phyloP scores from a whole-genome alignment of 2,113 vertebrate species.

The Naja naja region DNA sequence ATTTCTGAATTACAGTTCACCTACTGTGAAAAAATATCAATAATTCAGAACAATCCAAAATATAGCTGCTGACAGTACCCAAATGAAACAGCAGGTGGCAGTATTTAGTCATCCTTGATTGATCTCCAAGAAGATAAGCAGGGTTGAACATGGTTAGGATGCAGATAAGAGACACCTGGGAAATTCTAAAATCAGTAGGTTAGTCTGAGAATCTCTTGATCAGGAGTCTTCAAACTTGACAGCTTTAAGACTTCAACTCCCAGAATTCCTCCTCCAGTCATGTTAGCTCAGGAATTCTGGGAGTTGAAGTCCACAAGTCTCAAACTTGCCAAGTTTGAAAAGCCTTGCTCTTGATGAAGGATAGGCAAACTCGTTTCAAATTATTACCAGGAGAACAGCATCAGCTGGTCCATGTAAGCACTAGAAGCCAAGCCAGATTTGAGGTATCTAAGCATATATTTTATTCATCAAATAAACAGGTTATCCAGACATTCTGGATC shows the following conservation, averaged over 20 bases:
- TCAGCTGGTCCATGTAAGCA: not conserved
- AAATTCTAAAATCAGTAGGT: not conserved
- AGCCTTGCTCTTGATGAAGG: no score
- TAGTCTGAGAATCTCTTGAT: not conserved
- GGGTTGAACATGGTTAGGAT: not conserved
- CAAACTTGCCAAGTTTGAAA: no score
- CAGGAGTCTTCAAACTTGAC: not conserved
- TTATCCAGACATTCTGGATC: not conserved
- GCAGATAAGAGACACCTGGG: not conserved
- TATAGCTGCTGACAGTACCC: not conserved
- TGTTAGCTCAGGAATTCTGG: no score
- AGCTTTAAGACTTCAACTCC: no score
- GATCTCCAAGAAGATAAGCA: not conserved
- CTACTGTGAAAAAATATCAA: not conserved
- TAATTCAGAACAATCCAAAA: not conserved
- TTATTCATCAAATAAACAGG: not conserved
- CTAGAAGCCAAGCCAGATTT: not conserved
- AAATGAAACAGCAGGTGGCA: not conserved
- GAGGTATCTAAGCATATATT: not conserved
- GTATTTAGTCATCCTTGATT: not conserved
- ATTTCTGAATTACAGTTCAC: no score
- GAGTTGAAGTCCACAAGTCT: no score
- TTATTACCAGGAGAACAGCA: not conserved
- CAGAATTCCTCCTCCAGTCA: no score
- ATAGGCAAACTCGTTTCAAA: not conserved